Evolutionary conservation across 2,797 vertebrate species (phyloP).

Genomic region (Limnodromus scolopaceus): DNA sequence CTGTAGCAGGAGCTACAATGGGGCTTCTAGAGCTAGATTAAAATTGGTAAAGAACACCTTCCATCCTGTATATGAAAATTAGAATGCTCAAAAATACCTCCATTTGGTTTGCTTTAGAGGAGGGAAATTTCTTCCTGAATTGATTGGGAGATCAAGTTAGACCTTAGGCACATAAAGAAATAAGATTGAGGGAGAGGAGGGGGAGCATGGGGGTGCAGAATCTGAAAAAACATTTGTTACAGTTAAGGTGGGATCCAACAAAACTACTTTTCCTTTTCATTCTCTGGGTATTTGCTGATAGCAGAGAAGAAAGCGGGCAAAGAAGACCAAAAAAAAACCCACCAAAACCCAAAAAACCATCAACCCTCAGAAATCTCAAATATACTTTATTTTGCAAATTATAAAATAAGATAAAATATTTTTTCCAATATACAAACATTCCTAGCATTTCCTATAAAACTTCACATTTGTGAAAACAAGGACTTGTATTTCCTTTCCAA

Average conservation of each 20-base stretch:
- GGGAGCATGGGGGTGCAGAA: rapidly evolving
- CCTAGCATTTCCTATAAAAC: neutral
- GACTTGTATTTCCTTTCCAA: neutral
- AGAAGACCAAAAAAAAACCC: neutral
- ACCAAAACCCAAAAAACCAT: neutral
- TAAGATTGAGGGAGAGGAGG: neutral
- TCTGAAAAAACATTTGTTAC: neutral
- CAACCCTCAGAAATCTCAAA: neutral
- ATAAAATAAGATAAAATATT: neutral
- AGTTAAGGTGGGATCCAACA: neutral
- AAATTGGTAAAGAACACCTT: neutral
- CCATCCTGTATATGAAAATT: neutral
- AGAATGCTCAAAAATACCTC: neutral
- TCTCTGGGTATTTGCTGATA: neutral
- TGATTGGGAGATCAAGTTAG: neutral
- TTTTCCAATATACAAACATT: neutral
- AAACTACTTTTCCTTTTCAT: neutral
- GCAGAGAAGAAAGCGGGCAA: neutral
- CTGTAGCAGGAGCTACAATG: neutral
- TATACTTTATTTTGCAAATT: neutral
- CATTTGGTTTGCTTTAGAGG: neutral
- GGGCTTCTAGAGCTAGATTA: neutral
- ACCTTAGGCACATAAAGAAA: neutral
- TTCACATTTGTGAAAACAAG: neutral
- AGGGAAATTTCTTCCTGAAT: neutral